phyloP scores from a whole-genome alignment of 1,140 invertebrate genomes.

The Choristoneura fumiferana region DNA sequence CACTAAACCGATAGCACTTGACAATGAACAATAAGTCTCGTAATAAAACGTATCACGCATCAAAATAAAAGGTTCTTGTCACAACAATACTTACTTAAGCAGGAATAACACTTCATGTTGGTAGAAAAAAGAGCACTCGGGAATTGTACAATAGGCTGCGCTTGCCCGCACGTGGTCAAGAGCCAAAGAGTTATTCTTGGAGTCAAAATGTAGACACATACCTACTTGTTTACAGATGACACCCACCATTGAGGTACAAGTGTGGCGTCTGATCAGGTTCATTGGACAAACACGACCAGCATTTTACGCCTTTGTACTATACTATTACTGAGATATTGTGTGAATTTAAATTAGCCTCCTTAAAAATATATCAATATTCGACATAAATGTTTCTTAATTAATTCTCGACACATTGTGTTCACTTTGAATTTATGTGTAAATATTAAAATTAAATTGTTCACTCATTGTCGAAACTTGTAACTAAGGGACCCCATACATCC shows the following conservation, averaged over 20 bases:
- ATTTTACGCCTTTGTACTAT: no score
- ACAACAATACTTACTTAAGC: conserved; percentile 48
- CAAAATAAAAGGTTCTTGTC: conserved; percentile 30
- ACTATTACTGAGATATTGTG: no score
- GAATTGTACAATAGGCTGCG: conserved; percentile 36
- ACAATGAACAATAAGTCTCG: conserved; percentile 55
- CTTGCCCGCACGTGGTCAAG: conserved; percentile 41
- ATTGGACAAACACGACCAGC: no score
- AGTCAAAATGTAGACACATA: conserved; percentile 25
- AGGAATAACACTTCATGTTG: conserved; percentile 44
- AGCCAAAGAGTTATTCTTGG: conserved; percentile 52
- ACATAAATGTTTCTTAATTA: no score
- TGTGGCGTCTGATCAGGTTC: not conserved
- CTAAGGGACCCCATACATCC: no score
- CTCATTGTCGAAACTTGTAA: no score
- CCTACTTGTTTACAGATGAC: conserved; percentile 39
- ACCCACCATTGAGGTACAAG: conserved; percentile 33
- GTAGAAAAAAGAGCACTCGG: conserved; percentile 42
- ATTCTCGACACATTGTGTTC: no score
- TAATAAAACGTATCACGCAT: conserved; percentile 32
- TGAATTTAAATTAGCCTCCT: no score
- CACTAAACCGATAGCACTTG: conserved; percentile 57
- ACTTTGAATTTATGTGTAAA: no score
- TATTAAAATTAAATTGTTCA: no score
- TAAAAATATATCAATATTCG: no score